These are phyloP conservation scores for Tetranychus cinnabarinus DNA, from an alignment of 1,140 invertebrate genomes.

Conservation along the genomic window DNA sequence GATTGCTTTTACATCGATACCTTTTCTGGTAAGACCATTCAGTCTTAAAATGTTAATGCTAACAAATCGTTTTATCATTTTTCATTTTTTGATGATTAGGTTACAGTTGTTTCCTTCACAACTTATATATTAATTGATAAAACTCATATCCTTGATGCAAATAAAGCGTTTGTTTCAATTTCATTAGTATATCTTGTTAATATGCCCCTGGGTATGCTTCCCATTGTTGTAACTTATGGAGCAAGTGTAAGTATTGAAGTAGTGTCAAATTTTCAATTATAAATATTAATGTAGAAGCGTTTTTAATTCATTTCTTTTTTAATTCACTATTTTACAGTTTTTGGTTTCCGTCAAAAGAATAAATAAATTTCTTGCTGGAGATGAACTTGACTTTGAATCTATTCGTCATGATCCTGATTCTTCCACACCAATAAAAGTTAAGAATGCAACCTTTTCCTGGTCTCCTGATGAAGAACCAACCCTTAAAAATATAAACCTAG, in stretches of 20 bases:
- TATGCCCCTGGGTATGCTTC: neutral
- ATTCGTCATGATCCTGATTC: neutral
- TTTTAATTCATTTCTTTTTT: too few relatives aligned
- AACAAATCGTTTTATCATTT: neutral
- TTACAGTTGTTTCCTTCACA: neutral
- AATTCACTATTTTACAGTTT: too few relatives aligned
- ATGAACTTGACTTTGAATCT: neutral
- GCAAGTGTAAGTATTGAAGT: neutral
- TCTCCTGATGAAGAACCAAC: slow-evolving; percentile 5
- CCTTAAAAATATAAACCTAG: slow-evolving; percentile 14
- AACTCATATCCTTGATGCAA: neutral
- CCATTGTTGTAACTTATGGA: neutral
- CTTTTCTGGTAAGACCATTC: neutral
- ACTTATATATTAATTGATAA: neutral
- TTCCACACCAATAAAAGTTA: neutral
- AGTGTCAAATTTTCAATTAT: neutral
- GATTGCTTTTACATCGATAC: slow-evolving; percentile 24
- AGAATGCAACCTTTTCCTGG: neutral
- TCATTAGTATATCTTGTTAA: neutral
- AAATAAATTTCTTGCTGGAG: slow-evolving; percentile 39
- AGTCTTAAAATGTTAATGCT: slow-evolving; percentile 30
- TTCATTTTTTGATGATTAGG: neutral
- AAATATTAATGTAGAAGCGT: too few relatives aligned
- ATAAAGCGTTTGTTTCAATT: neutral
- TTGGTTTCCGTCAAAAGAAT: slow-evolving; percentile 44